Conservation (phyloP, 92 coral and sea anemone species). For the Anthopleura xanthogrammica region DNA sequence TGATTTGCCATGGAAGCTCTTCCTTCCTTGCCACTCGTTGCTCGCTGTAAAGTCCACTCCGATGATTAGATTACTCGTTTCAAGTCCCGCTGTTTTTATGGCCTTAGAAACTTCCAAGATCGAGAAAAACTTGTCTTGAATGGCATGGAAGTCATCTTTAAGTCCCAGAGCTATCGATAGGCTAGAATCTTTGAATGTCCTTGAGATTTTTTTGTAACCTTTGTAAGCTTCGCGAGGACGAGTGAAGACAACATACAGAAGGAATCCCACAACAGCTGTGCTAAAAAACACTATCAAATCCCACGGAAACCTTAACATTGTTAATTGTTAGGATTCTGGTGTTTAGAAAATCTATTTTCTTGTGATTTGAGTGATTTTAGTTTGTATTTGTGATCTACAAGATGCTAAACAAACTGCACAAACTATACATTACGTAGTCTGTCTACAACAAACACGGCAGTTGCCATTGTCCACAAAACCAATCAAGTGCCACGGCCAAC, state of each 20-base stretch:
- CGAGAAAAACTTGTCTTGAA: conserved; percentile 74
- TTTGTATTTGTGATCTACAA: neutral
- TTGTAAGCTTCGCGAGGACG: conserved; percentile 80
- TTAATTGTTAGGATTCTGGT: conserved; percentile 7
- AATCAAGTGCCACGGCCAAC: conserved; percentile 21
- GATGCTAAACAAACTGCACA: neutral
- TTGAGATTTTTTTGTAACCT: conserved; percentile 65
- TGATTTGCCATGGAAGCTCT: conserved; percentile 76
- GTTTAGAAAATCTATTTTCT: neutral
- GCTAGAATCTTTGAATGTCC: conserved; percentile 62
- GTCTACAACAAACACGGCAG: neutral
- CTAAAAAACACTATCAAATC: conserved; percentile 63
- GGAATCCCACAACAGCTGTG: conserved; percentile 70
- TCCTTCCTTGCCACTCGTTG: conserved; percentile 99
- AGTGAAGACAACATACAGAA: conserved; percentile 63
- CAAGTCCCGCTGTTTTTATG: conserved; percentile 72
- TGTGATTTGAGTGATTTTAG: neutral
- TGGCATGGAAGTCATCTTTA: conserved; percentile 74
- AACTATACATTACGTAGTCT: neutral
- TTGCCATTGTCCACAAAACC: conserved; percentile 18
- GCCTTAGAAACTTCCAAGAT: conserved; percentile 82
- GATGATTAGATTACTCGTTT: conserved; percentile 77
- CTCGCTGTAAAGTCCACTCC: conserved; percentile 99
- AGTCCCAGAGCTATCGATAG: conserved; percentile 71
- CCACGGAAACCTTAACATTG: conserved; percentile 67